Percentiles rank a stretch among this genome's conserved stretches.
These are phyloP conservation scores for Radopholus similis DNA, from an alignment of 1,140 invertebrate genomes.

Conservation along the genomic window DNA sequence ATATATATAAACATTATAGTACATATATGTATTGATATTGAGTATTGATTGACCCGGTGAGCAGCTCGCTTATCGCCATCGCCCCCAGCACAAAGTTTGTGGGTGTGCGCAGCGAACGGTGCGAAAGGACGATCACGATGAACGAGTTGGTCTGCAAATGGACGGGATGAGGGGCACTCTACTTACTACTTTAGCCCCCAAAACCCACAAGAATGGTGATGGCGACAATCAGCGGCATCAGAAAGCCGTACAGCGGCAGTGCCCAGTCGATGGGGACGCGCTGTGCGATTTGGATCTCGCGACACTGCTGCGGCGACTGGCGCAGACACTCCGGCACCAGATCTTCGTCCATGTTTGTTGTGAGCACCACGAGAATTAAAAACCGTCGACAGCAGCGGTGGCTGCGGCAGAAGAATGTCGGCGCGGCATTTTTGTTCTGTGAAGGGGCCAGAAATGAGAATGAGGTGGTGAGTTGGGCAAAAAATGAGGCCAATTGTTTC, in stretches of 20 bases:
- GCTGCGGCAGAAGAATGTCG: neutral
- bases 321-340: conserved; percentile 8
- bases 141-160: conserved; percentile 72
- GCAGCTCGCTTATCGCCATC: conserved; percentile 80
- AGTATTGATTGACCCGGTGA: neutral
- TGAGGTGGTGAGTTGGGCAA: neutral
- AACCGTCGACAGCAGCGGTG: neutral
- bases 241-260: conserved; percentile 55
- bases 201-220: conserved; percentile 69
- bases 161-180: neutral
- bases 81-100: conserved; percentile 71
- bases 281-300: neutral
- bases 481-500: neutral
- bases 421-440: neutral
- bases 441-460: neutral
- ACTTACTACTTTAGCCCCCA: neutral
- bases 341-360: neutral
- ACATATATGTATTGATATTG: neutral
- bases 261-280: conserved; percentile 48
- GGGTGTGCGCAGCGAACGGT: conserved; percentile 69
- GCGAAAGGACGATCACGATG: conserved; percentile 72
- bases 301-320: conserved; percentile 3
- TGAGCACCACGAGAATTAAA: neutral
- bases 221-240: conserved; percentile 67
- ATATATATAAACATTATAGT: neutral